Conservation (phyloP, 2,888 invertebrate genomes). For the Dinocampus coccinellae region DNA sequence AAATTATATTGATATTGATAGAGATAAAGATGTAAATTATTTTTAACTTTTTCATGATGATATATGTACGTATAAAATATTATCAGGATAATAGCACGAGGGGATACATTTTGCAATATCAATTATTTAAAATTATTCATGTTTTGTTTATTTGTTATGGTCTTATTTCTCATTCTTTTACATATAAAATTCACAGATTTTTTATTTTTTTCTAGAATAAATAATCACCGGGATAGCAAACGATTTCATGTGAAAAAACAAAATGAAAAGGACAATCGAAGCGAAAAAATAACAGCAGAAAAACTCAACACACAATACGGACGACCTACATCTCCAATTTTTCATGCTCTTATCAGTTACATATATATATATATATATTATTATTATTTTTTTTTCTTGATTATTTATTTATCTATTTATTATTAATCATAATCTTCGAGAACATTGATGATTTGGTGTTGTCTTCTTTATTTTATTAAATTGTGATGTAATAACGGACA, state of each 20-base stretch:
- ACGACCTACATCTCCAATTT: conserved; percentile 35
- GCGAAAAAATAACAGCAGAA: conserved; percentile 17
- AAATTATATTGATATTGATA: not conserved
- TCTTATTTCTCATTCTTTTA: not conserved
- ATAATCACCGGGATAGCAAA: conserved; percentile 14
- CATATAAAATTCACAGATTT: not conserved
- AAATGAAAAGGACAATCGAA: conserved; percentile 24
- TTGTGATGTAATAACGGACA: too few relatives aligned
- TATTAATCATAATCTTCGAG: too few relatives aligned
- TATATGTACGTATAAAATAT: too few relatives aligned
- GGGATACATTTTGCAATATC: too few relatives aligned
- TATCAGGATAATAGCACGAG: not conserved
- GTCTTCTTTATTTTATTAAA: too few relatives aligned
- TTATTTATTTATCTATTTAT: not conserved
- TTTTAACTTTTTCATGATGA: too few relatives aligned
- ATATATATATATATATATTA: too few relatives aligned
- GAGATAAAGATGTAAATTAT: too few relatives aligned
- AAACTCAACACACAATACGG: conserved; percentile 10
- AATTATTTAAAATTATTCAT: not conserved
- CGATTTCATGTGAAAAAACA: conserved; percentile 28
- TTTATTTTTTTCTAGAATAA: conserved; percentile 13
- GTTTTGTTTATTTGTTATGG: not conserved
- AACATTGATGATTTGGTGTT: too few relatives aligned
- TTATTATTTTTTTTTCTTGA: conserved; percentile 6
- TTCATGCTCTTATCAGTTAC: conserved; percentile 13